phyloP scores from a whole-genome alignment of 1,140 invertebrate species.

The Bombus waltoni region DNA sequence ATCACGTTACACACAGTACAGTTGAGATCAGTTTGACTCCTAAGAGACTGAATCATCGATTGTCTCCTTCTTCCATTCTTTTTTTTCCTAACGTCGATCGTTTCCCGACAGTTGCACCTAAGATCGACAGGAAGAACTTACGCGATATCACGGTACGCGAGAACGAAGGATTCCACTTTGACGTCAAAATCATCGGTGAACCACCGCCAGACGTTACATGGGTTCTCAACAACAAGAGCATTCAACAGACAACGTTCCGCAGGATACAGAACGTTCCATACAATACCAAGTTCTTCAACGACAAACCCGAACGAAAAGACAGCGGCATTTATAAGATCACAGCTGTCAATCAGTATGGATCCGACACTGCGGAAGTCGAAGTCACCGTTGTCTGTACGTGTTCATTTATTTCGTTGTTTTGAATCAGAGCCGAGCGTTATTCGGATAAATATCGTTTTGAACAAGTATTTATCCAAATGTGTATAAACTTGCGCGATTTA shows the following conservation, averaged over 20 bases:
- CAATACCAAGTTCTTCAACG: slow-evolving; percentile 92
- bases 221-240: slow-evolving; percentile 85
- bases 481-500: too few relatives aligned
- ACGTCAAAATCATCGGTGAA: slow-evolving; percentile 93
- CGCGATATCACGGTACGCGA: slow-evolving; percentile 90
- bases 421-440: too few relatives aligned
- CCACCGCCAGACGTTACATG: slow-evolving; percentile 91
- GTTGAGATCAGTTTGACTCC: too few relatives aligned
- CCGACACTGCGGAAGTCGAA: slow-evolving; percentile 95
- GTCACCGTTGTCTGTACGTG: slow-evolving; percentile 94
- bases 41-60: not conserved
- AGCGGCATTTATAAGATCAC: slow-evolving; percentile 93
- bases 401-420: not conserved
- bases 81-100: too few relatives aligned
- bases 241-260: slow-evolving; percentile 83
- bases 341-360: slow-evolving; percentile 93
- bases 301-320: slow-evolving; percentile 92
- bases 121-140: slow-evolving; percentile 93
- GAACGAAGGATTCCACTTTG: slow-evolving; percentile 92
- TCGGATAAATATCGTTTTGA: too few relatives aligned
- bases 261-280: slow-evolving; percentile 93
- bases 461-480: too few relatives aligned
- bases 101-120: slow-evolving; percentile 90
- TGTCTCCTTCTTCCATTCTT: not conserved
- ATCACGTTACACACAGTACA: too few relatives aligned